phyloP scores from a whole-genome alignment of 2,888 invertebrate genomes.

The Syrphus vitripennis region DNA sequence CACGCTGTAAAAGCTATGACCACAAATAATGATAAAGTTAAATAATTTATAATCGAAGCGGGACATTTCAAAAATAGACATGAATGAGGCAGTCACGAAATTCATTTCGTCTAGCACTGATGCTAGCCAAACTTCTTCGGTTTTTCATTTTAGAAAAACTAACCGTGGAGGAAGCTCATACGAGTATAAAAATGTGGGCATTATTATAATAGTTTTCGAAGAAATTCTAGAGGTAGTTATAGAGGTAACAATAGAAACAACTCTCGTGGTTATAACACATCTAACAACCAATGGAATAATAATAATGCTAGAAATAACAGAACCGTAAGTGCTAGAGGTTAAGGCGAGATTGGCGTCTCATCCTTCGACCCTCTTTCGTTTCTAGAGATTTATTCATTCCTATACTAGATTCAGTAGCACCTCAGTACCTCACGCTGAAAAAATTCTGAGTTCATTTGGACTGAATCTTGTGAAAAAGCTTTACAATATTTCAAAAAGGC shows the following conservation, averaged over 20 bases:
- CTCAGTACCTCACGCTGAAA: not conserved
- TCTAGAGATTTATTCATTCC: not conserved
- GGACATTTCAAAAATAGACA: not conserved
- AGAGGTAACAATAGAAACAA: not conserved
- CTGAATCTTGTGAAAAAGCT: slow-evolving; percentile 30
- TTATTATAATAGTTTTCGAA: not conserved
- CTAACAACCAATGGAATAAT: not conserved
- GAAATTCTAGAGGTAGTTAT: not conserved
- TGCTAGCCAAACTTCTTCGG: not conserved
- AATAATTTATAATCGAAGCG: not conserved
- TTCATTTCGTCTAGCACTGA: not conserved
- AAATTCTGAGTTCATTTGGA: slow-evolving; percentile 31
- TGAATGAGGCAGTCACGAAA: not conserved
- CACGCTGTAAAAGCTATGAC: not conserved
- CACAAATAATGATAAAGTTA: not conserved
- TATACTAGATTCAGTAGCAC: not conserved
- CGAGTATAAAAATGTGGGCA: not conserved
- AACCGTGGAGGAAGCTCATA: not conserved
- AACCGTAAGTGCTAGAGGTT: not conserved
- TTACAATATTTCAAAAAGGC: slow-evolving; percentile 9
- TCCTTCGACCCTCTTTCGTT: not conserved
- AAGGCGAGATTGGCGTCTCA: not conserved
- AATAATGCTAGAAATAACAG: not conserved
- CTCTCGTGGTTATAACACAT: not conserved
- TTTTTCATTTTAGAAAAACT: not conserved